These are phyloP conservation scores for Spodoptera littoralis DNA, from an alignment of 2,888 invertebrate genomes.

Conservation along the genomic window DNA sequence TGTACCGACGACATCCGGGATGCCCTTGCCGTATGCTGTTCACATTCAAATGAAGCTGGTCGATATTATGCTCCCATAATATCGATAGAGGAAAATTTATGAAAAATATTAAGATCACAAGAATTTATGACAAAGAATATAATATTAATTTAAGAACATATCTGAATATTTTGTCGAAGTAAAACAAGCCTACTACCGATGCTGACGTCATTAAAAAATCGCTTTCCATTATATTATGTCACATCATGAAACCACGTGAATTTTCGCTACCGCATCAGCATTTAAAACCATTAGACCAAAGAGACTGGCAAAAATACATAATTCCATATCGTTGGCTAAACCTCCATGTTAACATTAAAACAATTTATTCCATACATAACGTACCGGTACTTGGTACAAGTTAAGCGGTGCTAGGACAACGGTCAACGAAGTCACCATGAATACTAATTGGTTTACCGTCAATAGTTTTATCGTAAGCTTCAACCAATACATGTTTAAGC, in stretches of 20 bases:
- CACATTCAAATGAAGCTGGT: conserved; percentile 48
- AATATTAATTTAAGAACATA: no score
- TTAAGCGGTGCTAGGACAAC: conserved; percentile 48
- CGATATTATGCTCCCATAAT: conserved; percentile 13
- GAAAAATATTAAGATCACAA: no score
- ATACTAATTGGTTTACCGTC: conserved; percentile 78
- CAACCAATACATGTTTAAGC: conserved; percentile 41
- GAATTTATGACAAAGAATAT: no score
- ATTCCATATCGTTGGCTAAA: conserved; percentile 8
- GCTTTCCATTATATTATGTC: background rate
- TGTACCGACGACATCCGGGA: conserved; percentile 63
- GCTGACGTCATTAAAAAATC: background rate
- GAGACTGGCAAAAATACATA: no score
- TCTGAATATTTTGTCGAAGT: no score
- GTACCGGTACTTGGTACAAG: conserved; percentile 35
- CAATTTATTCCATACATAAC: conserved; percentile 29
- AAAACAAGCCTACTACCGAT: no score
- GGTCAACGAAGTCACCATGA: conserved; percentile 57
- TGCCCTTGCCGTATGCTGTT: conserved; percentile 53
- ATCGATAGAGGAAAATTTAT: conserved; percentile 24
- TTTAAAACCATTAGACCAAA: no score
- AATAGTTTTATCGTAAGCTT: conserved; percentile 47
- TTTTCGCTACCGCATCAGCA: no score
- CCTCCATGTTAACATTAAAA: conserved; percentile 27
- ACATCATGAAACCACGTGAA: no score